A percentile compares a stretch with the other conserved stretches of the same genome.
Conservation (phyloP, 2,888 invertebrate genomes). For the Phortica okadai region DNA sequence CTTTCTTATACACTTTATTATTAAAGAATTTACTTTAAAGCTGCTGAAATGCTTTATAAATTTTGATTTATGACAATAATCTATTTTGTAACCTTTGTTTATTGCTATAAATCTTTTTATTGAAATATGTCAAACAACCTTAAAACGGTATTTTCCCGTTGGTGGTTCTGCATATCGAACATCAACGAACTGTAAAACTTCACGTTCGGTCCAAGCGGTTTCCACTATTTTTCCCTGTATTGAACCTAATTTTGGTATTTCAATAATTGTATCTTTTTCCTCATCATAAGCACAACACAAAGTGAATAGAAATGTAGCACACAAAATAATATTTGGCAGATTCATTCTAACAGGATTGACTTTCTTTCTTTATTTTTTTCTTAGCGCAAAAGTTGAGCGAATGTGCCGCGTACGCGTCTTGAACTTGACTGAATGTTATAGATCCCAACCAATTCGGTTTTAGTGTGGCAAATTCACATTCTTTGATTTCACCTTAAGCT, state of each 20-base stretch:
- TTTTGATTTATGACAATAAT: no score
- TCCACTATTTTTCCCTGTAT: conserved; percentile 68
- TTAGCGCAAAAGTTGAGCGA: conserved; percentile 27
- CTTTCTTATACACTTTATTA: no score
- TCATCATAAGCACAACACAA: conserved; percentile 56
- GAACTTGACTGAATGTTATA: conserved; percentile 55
- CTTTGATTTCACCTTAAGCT: conserved; percentile 39
- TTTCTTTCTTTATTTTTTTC: background rate
- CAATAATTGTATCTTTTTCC: conserved; percentile 65
- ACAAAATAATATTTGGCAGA: background rate
- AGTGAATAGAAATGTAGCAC: conserved; percentile 21
- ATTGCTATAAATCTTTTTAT: background rate
- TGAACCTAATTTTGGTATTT: conserved; percentile 68
- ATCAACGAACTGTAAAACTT: conserved; percentile 74
- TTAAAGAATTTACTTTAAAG: no score
- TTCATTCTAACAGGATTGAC: background rate
- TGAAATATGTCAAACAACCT: conserved; percentile 51
- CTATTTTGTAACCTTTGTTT: no score
- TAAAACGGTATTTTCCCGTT: conserved; percentile 70
- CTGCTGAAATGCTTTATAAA: no score
- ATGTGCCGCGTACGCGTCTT: conserved; percentile 48
- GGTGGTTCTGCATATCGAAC: conserved; percentile 73
- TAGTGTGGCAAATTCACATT: conserved; percentile 39
- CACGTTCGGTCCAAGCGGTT: conserved; percentile 70
- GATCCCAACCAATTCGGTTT: conserved; percentile 46